Evolutionary conservation across 2,888 invertebrate species (phyloP).

Genomic region (Gerosis bhagava): DNA sequence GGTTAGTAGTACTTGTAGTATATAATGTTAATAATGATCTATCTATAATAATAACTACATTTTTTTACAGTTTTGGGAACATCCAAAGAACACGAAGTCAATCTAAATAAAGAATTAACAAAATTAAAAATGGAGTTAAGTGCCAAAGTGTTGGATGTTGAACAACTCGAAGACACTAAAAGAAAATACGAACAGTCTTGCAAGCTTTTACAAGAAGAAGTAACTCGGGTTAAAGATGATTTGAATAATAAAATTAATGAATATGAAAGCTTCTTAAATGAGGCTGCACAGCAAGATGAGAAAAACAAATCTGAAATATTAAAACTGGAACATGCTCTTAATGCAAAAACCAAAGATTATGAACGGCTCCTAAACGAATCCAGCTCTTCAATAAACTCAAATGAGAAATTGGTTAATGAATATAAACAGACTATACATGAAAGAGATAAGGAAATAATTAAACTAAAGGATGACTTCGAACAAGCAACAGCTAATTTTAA

Average conservation of each 20-base stretch:
- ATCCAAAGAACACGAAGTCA: constrained; percentile 75
- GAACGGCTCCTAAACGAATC: constrained; percentile 64
- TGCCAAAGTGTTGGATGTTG: constrained; percentile 78
- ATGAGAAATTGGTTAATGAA: constrained; percentile 68
- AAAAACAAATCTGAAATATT: constrained; percentile 65
- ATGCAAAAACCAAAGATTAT: constrained; percentile 64
- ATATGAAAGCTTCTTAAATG: constrained; percentile 68
- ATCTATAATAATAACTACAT: too few species aligned
- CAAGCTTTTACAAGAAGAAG: constrained; percentile 65
- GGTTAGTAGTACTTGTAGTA: constrained; percentile 48
- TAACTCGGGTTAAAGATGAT: constrained; percentile 61
- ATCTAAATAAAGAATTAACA: constrained; percentile 74
- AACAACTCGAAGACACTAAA: constrained; percentile 69
- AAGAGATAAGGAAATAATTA: constrained; percentile 79
- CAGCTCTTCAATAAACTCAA: constrained; percentile 56
- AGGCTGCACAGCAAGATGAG: constrained; percentile 67
- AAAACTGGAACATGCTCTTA: constrained; percentile 62
- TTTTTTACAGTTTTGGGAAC: constrained; percentile 68
- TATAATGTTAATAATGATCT: too few species aligned
- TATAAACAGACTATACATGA: constrained; percentile 76
- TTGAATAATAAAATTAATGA: constrained; percentile 68
- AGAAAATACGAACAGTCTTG: constrained; percentile 61
- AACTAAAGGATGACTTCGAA: constrained; percentile 74
- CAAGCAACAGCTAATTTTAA: constrained; percentile 72
- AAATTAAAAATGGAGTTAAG: constrained; percentile 80